Conservation (phyloP, 2,888 invertebrate genomes). For the Morinoia aosen region DNA sequence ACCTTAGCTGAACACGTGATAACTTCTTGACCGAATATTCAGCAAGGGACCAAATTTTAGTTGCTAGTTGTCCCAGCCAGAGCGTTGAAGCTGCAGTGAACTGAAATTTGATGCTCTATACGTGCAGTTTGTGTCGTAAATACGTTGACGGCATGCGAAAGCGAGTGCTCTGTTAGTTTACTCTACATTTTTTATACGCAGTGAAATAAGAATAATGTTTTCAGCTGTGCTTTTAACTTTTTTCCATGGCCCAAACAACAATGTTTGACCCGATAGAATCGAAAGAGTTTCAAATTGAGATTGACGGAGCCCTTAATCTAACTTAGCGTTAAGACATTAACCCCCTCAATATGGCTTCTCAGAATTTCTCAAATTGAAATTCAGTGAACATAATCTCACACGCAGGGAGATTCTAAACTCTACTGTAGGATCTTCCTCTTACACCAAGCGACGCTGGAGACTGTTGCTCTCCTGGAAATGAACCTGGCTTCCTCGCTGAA, state of each 20-base stretch:
- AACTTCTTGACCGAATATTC: background rate
- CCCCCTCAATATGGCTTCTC: background rate
- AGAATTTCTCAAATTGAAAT: slow-evolving; percentile 10
- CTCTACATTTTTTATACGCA: background rate
- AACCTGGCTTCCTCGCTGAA: background rate
- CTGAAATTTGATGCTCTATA: background rate
- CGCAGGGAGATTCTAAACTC: background rate
- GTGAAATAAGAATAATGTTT: background rate
- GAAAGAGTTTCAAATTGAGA: background rate
- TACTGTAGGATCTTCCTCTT: background rate
- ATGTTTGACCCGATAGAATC: background rate
- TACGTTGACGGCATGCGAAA: background rate
- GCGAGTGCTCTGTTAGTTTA: background rate
- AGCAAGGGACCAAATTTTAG: background rate
- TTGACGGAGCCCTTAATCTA: background rate
- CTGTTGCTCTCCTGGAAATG: slow-evolving; percentile 36
- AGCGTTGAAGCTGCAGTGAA: no score
- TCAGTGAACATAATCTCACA: background rate
- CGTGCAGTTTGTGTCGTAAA: background rate
- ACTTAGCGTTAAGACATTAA: background rate
- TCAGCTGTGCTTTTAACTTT: background rate
- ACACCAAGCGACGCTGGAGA: slow-evolving; percentile 6
- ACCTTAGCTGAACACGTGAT: background rate
- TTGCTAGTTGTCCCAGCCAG: background rate
- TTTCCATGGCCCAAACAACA: background rate